Evolutionary conservation across 1,140 invertebrate species (phyloP).

Genomic region (Pseudomyrmex pallidus): DNA sequence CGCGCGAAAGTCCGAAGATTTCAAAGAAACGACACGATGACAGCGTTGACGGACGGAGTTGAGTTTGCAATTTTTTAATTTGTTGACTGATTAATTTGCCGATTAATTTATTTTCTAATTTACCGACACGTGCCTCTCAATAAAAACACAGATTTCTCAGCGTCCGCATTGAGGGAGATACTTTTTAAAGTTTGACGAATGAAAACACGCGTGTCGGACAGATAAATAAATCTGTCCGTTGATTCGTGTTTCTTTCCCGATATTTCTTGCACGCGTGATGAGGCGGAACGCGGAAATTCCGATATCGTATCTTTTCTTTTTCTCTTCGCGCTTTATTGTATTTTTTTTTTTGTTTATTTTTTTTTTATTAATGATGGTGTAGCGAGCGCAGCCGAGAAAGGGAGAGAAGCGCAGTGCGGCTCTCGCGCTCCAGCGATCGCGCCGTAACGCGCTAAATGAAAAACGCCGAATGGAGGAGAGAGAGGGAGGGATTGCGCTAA

Average conservation of each 20-base stretch:
- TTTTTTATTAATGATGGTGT: slow-evolving; percentile 42
- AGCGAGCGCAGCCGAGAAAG: background rate
- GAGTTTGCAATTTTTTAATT: too few species aligned
- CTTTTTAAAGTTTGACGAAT: background rate
- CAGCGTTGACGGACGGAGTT: too few species aligned
- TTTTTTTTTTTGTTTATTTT: background rate
- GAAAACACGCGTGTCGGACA: background rate
- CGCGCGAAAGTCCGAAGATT: background rate
- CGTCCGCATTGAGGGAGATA: too few species aligned
- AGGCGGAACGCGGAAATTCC: slow-evolving; percentile 37
- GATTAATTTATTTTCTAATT: background rate
- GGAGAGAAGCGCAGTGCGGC: slow-evolving; percentile 21
- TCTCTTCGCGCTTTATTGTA: slow-evolving; percentile 38
- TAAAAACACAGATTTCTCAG: background rate
- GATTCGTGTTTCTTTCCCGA: background rate
- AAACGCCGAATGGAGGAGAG: slow-evolving; percentile 26
- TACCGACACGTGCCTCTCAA: background rate
- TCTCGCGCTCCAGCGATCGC: slow-evolving; percentile 40
- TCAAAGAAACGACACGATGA: background rate
- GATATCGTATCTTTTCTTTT: slow-evolving; percentile 2
- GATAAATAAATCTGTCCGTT: slow-evolving; percentile 17
- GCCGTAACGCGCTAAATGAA: slow-evolving; percentile 49
- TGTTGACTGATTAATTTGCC: too few species aligned
- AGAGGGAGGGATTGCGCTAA: slow-evolving; percentile 25
- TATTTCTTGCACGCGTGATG: slow-evolving; percentile 42